Evolutionary conservation across 1,140 invertebrate genomes (phyloP), one percentile per base, ranked within the genome.

Genomic region (Drosophila pruinosa): DNA sequence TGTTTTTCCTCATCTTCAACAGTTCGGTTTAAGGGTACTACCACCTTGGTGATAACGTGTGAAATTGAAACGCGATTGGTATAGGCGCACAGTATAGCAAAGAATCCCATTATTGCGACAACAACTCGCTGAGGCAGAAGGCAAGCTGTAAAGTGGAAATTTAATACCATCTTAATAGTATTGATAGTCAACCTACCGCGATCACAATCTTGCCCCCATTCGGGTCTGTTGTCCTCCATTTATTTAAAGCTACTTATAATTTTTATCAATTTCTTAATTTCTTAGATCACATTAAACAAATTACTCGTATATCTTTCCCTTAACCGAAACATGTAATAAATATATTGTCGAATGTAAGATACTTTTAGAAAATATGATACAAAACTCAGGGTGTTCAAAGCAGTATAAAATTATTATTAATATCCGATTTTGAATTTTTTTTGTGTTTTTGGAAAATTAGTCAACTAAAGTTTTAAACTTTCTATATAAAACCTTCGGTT

Each of bases 21-120:
- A 5, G 72, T 75, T 5, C 50, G 50, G 56, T 65, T 61, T 36
- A 24, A 38, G 0, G 54, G 41, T 6, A 72, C 10, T 4, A 59
- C 68, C 2, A 75, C 26, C 1, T 56, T 21, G 3, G 67, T 71
- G 21, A 75, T 67, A 6, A 54, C 72, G 22, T 56, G 26, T 0
- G 72, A 75, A 0, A 75, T 14, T 2, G 68, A 72, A 0, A 72
- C 22, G 2, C 72, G 72, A 28, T 65, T 38, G 0, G 61, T 72
- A 19, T 59, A 75, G 0, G 56, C 22, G 1, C 14, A 53, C 3
- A 72, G 7, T 4, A 72, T 3, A 0, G 19, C 17, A 1, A 67
- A 19, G 17, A 75, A 71, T 7, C 48, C 54, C 50, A 75, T 56
- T 6, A 72, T 3, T 0, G 26, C 2, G 1, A 48, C 36, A 6